Evolutionary conservation across 2,888 invertebrate genomes (phyloP).

Genomic region (Tyria jacobaeae): DNA sequence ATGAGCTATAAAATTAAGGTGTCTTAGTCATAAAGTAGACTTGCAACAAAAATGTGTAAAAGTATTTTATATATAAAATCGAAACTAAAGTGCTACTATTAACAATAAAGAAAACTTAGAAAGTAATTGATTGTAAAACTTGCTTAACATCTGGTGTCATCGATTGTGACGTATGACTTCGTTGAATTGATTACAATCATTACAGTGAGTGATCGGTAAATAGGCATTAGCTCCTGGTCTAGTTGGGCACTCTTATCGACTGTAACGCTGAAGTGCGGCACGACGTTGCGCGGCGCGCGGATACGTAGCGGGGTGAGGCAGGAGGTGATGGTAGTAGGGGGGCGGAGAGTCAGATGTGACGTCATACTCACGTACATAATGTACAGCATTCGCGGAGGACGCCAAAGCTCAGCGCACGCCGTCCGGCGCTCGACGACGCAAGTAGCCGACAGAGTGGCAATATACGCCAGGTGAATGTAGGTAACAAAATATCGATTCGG

Average conservation of each 20-base stretch:
- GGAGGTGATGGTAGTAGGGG: conserved; percentile 19
- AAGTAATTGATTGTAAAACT: too few relatives aligned
- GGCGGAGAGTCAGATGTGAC: conserved; percentile 39
- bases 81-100: too few relatives aligned
- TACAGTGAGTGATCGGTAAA: not conserved
- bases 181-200: too few relatives aligned
- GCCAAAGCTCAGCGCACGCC: not conserved
- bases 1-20: too few relatives aligned
- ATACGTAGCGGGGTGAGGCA: conserved; percentile 8
- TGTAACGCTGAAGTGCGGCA: conserved; percentile 38
- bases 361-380: conserved; percentile 29
- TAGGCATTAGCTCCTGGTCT: conserved; percentile 27
- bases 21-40: too few relatives aligned
- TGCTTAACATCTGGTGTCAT: too few relatives aligned
- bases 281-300: conserved; percentile 21
- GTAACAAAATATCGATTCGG: not conserved
- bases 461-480: not conserved
- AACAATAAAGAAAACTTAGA: too few relatives aligned
- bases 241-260: conserved; percentile 51
- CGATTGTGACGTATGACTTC: too few relatives aligned
- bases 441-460: not conserved
- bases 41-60: too few relatives aligned
- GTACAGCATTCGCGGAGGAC: conserved; percentile 5
- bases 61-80: too few relatives aligned
- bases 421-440: not conserved